Percentiles rank a stretch among this genome's conserved stretches.
These are phyloP conservation scores for Galago senegalensis DNA, from an alignment of 2,797 vertebrate genomes.

Conservation along the genomic window DNA sequence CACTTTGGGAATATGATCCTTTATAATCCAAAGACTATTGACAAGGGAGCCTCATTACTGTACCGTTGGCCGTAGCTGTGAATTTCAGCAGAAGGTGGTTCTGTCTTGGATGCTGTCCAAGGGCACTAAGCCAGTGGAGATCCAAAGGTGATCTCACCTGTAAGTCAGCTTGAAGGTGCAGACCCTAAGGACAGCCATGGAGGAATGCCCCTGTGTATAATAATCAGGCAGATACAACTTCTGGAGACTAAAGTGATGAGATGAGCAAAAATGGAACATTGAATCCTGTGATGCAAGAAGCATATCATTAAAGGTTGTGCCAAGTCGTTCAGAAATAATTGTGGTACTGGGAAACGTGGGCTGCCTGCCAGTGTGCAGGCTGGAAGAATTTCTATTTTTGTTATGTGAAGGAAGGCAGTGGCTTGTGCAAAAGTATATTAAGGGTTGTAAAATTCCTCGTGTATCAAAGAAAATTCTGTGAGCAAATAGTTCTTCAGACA, in stretches of 20 bases:
- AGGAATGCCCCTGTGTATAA: slow-evolving; percentile 37
- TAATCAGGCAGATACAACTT: slow-evolving; percentile 51
- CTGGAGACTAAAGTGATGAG: slow-evolving; percentile 43
- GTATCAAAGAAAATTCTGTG: slow-evolving; percentile 39
- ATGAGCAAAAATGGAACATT: slow-evolving; percentile 55
- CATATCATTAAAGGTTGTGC: slow-evolving; percentile 64
- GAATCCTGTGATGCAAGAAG: slow-evolving; percentile 68
- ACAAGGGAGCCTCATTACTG: slow-evolving; percentile 12
- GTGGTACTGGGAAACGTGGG: background rate
- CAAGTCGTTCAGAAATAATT: slow-evolving; percentile 59
- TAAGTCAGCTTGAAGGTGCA: background rate
- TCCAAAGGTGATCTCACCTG: slow-evolving; percentile 59
- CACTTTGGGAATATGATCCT: background rate
- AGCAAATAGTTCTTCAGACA: background rate
- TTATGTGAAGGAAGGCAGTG: slow-evolving; percentile 1
- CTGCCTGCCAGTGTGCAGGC: slow-evolving; percentile 7
- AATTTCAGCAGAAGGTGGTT: slow-evolving; percentile 61
- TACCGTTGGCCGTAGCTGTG: background rate
- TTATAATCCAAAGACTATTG: background rate
- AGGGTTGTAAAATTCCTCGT: slow-evolving; percentile 27
- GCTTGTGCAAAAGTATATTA: slow-evolving; percentile 50
- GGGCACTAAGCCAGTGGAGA: slow-evolving; percentile 55
- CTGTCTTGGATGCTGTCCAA: slow-evolving; percentile 59
- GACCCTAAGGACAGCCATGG: slow-evolving; percentile 43
- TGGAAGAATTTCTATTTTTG: slow-evolving; percentile 69